Percentiles rank a stretch among this genome's conserved stretches.
Evolutionary conservation across 1,140 invertebrate species (phyloP).

Genomic region (Tetramorium simillimum): DNA sequence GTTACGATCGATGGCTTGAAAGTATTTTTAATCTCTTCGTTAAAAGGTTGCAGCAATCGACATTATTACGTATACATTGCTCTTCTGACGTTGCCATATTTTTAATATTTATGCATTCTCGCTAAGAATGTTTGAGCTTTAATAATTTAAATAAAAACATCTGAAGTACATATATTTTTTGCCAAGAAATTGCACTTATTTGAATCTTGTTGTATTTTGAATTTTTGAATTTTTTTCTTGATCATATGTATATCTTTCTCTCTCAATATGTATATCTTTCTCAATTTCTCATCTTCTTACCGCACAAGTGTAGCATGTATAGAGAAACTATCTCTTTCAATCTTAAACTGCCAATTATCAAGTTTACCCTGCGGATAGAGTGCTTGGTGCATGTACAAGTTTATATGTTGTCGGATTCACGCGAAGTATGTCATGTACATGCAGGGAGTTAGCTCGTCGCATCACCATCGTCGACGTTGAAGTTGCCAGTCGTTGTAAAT

Average conservation of each 20-base stretch:
- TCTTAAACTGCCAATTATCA: conserved; percentile 26
- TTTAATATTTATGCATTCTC: neutral
- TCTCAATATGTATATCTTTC: neutral
- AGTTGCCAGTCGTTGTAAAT: conserved; percentile 39
- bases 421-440: conserved; percentile 14
- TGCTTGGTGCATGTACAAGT: neutral
- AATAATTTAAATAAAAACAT: neutral
- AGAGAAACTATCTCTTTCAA: neutral
- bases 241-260: neutral
- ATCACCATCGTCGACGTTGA: neutral
- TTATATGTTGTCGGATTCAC: neutral
- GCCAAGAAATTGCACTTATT: neutral
- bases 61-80: neutral
- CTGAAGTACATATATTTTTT: neutral
- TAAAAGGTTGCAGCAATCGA: neutral
- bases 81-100: neutral
- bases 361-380: neutral
- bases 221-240: neutral
- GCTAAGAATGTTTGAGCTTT: neutral
- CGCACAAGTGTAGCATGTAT: neutral
- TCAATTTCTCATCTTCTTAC: neutral
- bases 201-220: neutral
- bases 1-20: neutral
- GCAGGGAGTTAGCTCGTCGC: neutral
- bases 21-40: neutral